Evolutionary conservation across 2,888 invertebrate species (phyloP).

Genomic region (Pollenia amentaria): DNA sequence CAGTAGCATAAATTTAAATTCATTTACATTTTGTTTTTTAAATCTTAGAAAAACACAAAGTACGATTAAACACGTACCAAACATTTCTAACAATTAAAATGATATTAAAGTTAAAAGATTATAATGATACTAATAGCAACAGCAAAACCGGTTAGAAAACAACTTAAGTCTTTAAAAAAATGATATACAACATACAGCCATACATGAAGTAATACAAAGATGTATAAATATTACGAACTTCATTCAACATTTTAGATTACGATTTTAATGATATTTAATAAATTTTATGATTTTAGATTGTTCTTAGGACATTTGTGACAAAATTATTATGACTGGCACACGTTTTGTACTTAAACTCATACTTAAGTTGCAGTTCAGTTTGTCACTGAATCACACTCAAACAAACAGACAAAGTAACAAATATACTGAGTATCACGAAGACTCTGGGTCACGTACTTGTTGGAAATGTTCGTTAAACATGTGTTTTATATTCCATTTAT

Average conservation of each 20-base stretch:
- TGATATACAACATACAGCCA: no score
- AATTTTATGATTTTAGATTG: not conserved
- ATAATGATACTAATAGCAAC: no score
- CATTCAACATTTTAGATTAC: not conserved
- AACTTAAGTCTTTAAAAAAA: not conserved
- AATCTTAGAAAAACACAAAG: not conserved
- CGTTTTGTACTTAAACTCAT: conserved; percentile 13
- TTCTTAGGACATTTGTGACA: not conserved
- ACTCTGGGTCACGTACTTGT: conserved; percentile 35
- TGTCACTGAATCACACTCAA: not conserved
- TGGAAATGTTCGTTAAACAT: conserved; percentile 33
- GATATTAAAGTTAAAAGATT: conserved; percentile 33
- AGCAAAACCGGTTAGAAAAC: not conserved
- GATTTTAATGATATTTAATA: conserved; percentile 26
- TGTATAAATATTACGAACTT: no score
- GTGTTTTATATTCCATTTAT: not conserved
- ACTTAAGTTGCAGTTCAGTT: conserved; percentile 2
- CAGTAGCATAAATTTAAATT: not conserved
- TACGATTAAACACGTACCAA: conserved; percentile 11
- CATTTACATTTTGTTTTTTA: no score
- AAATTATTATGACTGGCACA: conserved; percentile 1
- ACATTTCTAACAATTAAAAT: conserved; percentile 45
- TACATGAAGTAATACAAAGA: no score
- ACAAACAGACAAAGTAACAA: not conserved
- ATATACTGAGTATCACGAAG: not conserved